A percentile compares a stretch with the other conserved stretches of the same genome.
Evolutionary conservation across 2,797 vertebrate genomes (phyloP).

Genomic region (Notamacropus eugenii): DNA sequence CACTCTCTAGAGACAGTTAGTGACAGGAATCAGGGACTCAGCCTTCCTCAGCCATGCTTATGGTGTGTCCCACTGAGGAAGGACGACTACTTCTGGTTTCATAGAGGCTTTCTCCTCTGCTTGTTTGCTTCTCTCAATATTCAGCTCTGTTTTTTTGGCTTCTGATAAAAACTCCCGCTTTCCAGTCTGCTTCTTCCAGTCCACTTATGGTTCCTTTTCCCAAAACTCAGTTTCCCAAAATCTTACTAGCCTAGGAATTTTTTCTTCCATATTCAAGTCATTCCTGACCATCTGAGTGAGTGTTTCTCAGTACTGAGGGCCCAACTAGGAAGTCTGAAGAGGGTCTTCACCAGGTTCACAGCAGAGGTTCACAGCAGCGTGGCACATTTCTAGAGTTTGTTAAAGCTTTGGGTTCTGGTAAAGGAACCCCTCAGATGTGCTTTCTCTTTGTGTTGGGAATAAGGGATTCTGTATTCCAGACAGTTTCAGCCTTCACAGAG

Average conservation of each 20-base stretch:
- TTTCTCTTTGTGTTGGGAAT: not conserved
- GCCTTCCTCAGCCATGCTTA: not conserved
- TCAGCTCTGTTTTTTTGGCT: not conserved
- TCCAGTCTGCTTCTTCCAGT: conserved; percentile 53
- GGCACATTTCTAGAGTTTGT: not conserved
- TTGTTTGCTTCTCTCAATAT: not conserved
- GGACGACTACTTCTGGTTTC: not conserved
- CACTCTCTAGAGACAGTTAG: not conserved
- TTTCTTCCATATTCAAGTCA: conserved; percentile 18
- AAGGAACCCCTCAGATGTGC: not conserved
- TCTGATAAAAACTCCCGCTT: conserved; percentile 28
- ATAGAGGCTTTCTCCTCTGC: not conserved
- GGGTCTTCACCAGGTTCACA: not conserved
- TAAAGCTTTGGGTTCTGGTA: not conserved
- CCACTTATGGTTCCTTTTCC: conserved; percentile 38
- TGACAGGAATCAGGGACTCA: not conserved
- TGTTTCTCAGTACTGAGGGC: not conserved
- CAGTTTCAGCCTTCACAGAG: not conserved
- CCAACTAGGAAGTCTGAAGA: not conserved
- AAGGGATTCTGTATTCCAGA: not conserved
- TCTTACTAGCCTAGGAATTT: not conserved
- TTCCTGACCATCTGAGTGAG: not conserved
- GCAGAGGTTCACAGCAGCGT: not conserved
- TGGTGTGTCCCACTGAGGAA: not conserved
- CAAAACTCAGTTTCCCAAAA: conserved; percentile 1